phyloP scores from a whole-genome alignment of 2,113 vertebrate species.

The Myocastor coypus region DNA sequence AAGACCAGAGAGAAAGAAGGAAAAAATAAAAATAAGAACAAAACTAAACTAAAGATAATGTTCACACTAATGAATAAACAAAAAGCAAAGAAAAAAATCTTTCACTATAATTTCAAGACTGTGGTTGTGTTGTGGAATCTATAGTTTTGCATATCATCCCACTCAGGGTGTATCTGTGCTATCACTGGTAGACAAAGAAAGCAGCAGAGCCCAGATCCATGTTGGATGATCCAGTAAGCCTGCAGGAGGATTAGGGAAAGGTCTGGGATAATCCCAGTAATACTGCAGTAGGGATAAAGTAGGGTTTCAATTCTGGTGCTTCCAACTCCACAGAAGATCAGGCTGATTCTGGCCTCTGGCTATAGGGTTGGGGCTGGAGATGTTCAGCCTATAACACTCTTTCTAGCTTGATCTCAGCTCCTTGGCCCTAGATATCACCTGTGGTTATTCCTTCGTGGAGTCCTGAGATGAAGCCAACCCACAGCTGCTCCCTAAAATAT shows the following conservation, averaged over 20 bases:
- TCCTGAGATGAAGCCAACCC: neutral
- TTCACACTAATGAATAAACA: neutral
- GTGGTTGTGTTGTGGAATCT: neutral
- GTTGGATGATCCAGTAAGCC: neutral
- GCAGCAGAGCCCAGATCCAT: neutral
- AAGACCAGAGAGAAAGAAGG: neutral
- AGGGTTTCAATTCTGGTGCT: neutral
- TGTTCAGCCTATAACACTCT: neutral
- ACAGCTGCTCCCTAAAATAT: neutral
- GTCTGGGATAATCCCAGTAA: neutral
- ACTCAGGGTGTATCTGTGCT: neutral
- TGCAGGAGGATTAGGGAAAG: neutral
- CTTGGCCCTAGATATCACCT: neutral
- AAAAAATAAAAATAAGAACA: neutral
- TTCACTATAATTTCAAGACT: neutral
- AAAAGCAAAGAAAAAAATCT: neutral
- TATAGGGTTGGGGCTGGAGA: neutral
- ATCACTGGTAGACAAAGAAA: neutral
- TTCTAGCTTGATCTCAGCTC: neutral
- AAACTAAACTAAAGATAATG: neutral
- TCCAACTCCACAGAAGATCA: neutral
- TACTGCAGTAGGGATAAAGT: neutral
- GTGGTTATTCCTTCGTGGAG: neutral
- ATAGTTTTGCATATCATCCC: neutral
- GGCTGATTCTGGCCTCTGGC: neutral